These are phyloP conservation scores for Oenanthe melanoleuca DNA, from an alignment of 2,113 vertebrate species.

Conservation along the genomic window DNA sequence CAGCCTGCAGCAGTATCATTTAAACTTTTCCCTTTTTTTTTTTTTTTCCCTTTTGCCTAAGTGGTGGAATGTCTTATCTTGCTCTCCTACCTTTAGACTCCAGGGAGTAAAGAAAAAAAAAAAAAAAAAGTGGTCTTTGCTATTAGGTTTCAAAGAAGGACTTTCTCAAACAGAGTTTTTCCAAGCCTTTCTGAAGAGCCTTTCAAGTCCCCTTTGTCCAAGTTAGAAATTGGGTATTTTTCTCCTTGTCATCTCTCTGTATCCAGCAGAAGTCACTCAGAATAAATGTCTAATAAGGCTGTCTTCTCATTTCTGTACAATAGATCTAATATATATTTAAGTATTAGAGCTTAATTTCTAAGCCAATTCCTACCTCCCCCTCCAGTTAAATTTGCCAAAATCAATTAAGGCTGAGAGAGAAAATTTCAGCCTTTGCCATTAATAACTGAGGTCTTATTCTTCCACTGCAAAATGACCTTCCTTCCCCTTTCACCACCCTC, in stretches of 20 bases:
- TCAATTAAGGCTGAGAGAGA: constrained; percentile 16
- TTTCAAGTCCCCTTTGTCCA: constrained; percentile 12
- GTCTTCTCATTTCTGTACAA: not conserved
- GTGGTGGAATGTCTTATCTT: constrained; percentile 50
- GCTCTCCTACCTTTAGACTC: not conserved
- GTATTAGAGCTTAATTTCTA: not conserved
- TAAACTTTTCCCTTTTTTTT: not conserved
- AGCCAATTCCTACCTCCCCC: constrained; percentile 16
- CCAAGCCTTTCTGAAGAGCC: not conserved
- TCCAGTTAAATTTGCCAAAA: constrained; percentile 30
- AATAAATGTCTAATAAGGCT: constrained; percentile 1
- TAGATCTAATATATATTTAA: constrained; percentile 6
- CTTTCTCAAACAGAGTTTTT: not conserved
- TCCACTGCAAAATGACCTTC: not conserved
- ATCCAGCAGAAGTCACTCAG: not conserved
- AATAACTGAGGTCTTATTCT: not conserved
- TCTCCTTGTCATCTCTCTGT: not conserved
- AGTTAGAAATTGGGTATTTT: not conserved
- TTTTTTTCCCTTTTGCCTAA: not conserved
- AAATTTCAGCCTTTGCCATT: constrained; percentile 30
- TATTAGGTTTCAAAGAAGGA: constrained; percentile 12
- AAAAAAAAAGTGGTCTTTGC: not conserved
- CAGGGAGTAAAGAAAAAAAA: not conserved
- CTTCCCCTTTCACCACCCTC: not conserved
- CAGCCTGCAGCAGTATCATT: not conserved